Percentiles rank a stretch among this genome's conserved stretches.
These are phyloP conservation scores for Pachypsylla venusta DNA, from an alignment of 1,140 invertebrate genomes.

Conservation along the genomic window DNA sequence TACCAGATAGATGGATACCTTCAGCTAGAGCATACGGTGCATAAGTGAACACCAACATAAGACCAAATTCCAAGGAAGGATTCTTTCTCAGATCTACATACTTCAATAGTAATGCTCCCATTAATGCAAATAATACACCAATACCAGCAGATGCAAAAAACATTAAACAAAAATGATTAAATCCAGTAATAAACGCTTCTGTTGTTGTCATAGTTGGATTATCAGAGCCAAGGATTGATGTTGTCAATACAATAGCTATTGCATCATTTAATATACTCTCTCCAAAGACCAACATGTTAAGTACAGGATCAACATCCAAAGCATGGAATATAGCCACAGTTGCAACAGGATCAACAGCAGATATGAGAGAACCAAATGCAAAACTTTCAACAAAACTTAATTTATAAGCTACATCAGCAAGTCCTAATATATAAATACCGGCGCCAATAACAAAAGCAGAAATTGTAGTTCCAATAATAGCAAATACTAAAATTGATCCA, in stretches of 20 bases:
- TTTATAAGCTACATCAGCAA: conserved; percentile 77
- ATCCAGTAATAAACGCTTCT: conserved; percentile 74
- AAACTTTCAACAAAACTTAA: conserved; percentile 92
- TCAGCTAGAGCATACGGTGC: conserved; percentile 95
- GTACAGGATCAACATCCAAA: conserved; percentile 81
- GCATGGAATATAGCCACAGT: conserved; percentile 98
- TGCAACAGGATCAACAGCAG: conserved; percentile 97
- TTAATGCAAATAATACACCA: conserved; percentile 86
- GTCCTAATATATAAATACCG: conserved; percentile 83
- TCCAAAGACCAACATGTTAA: conserved; percentile 98
- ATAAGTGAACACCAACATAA: conserved; percentile 98
- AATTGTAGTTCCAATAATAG: conserved; percentile 90
- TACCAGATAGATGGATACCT: conserved; percentile 87
- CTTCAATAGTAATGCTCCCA: conserved; percentile 86
- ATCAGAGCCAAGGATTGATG: conserved; percentile 64
- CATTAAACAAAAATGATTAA: conserved; percentile 88
- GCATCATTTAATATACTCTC: conserved; percentile 98
- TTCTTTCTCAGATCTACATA: conserved; percentile 94
- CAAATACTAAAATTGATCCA: conserved; percentile 86
- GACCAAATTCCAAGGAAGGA: conserved; percentile 93
- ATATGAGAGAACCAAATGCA: conserved; percentile 95
- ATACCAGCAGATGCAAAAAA: conserved; percentile 97
- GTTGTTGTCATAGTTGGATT: conserved; percentile 54
- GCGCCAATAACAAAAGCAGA: conserved; percentile 88
- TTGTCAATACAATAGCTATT: conserved; percentile 92